phyloP scores from a whole-genome alignment of 2,888 invertebrate species.

The Zonitis immaculata region DNA sequence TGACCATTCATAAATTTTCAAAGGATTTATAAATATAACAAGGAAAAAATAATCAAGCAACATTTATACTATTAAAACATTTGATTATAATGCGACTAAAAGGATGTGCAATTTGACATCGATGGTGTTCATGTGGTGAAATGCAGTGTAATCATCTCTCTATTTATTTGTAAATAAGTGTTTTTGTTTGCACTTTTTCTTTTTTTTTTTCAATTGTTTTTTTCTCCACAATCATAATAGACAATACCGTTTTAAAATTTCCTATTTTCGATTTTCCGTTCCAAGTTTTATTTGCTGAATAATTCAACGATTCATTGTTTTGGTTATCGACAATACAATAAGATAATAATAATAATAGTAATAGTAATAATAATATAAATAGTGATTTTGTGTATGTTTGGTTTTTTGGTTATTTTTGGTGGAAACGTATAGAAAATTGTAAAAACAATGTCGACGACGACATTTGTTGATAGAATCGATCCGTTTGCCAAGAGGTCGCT shows the following conservation, averaged over 20 bases:
- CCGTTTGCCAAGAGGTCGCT: slow-evolving; percentile 97
- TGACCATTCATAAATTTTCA: slow-evolving; percentile 41
- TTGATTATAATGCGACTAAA: slow-evolving; percentile 40
- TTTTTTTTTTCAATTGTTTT: neutral
- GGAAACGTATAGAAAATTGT: slow-evolving; percentile 42
- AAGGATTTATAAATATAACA: slow-evolving; percentile 26
- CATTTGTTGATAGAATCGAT: slow-evolving; percentile 99
- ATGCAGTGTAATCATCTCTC: slow-evolving; percentile 41
- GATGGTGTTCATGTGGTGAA: slow-evolving; percentile 36
- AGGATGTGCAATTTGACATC: slow-evolving; percentile 41
- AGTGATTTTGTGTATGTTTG: neutral
- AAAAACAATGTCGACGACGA: slow-evolving; percentile 71
- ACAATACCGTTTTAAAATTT: no score
- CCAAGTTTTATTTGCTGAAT: no score
- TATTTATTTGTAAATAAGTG: slow-evolving; percentile 26
- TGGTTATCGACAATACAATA: neutral
- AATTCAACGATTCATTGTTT: no score
- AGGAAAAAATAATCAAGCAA: neutral
- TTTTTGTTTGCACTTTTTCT: neutral
- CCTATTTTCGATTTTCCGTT: no score
- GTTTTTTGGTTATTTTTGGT: slow-evolving; percentile 10
- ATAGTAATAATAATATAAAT: no score
- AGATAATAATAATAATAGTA: neutral
- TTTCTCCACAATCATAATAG: neutral
- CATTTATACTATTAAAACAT: neutral